Evolutionary conservation across 2,888 invertebrate genomes (phyloP), one percentile per base, ranked within the genome.

Genomic region (Biston stratarius): DNA sequence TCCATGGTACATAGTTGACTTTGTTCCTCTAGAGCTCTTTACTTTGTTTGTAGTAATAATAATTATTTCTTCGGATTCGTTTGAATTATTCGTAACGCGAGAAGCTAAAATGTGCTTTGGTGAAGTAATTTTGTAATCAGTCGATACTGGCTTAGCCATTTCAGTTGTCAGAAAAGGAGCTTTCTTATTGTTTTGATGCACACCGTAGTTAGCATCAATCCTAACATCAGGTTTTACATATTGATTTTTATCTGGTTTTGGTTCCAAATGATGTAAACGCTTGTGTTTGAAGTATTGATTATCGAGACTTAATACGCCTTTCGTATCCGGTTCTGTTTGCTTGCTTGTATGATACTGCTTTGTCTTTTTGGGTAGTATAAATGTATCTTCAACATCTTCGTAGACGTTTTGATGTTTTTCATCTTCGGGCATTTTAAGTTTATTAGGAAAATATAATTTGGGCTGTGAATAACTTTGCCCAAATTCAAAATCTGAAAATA

Each of bases 361-460:
- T 11, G 14, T n/a, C 14, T 38, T 24, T 36, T 52, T 38, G 8
- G 14, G 9, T 53, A 15, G 9, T 10, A 34, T 15, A 1, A 10
- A 38, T 53, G 14, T 2, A 14, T 2, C 38, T 38, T 38, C 14
- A 11, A 14, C 5, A 10, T n/a, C 7, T 9, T 52, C 14, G 15
- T 38, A 52, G 11, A 12, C 12, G 6, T 34, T n/a, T 11, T 34
- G 51, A n/a, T 33, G 6, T 34, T 38, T 36, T 38, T 10, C 38
- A 6, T 38, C 52, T 53, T 14, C 38, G 0, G 5, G 11, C 9
- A 38, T 15, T 53, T 38, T 53, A 8, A 38, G 52, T 53, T 53
- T 53, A 38, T 53, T 53, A 14, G 52, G 52, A 15, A 53, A 53
- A n/a, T 53, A 53, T 51, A 34, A n/a, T 53, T 53, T 53, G 9